Percentiles rank a stretch among this genome's conserved stretches.
phyloP scores from a whole-genome alignment of 2,797 vertebrate species.

The Gila robusta region DNA sequence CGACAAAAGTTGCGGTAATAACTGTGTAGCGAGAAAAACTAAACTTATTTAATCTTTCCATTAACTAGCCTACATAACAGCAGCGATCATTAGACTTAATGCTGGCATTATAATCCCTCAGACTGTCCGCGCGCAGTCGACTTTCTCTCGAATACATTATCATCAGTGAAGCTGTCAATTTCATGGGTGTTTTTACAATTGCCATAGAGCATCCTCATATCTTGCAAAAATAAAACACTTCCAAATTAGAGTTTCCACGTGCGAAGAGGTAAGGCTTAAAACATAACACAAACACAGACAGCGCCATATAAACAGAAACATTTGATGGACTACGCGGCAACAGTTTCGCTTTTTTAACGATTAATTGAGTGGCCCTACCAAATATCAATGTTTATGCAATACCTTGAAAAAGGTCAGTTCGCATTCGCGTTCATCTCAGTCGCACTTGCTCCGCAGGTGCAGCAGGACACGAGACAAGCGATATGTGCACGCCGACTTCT shows the following conservation, averaged over 20 bases:
- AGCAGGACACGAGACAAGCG: neutral
- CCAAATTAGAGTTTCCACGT: neutral
- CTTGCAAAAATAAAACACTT: neutral
- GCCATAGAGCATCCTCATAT: neutral
- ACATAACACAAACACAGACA: neutral
- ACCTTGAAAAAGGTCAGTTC: neutral
- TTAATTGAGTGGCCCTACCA: neutral
- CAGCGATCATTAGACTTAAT: neutral
- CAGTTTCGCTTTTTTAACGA: too few species aligned
- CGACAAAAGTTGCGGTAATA: neutral
- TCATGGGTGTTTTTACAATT: neutral
- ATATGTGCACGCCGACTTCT: too few species aligned
- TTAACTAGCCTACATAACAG: too few species aligned
- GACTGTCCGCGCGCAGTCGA: too few species aligned
- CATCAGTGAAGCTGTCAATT: neutral
- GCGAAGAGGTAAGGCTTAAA: neutral
- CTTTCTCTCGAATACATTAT: neutral
- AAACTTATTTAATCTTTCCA: neutral
- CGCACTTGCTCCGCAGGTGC: neutral
- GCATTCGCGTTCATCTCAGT: neutral
- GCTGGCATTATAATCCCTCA: neutral
- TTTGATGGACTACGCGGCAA: neutral
- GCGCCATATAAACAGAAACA: neutral
- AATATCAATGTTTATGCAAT: neutral
- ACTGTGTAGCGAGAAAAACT: neutral